Evolutionary conservation across 2,797 vertebrate species (phyloP), one percentile per base, ranked within the genome.

Genomic region (Delichon dasypus): DNA sequence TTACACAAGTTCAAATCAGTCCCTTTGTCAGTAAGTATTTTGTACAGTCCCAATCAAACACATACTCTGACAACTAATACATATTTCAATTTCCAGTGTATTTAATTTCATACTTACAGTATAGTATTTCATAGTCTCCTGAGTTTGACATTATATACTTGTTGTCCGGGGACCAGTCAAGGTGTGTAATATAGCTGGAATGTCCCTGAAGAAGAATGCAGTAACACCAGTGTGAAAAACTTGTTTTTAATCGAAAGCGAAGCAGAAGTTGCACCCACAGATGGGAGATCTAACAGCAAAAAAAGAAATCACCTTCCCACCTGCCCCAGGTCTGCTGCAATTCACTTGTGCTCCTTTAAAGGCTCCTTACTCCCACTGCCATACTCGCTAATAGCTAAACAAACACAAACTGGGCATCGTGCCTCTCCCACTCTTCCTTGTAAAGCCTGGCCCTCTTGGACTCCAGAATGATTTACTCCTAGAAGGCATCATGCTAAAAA

Each of bases 121-220:
- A 99, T 92, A 99, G 97, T 98, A 99, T 99, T 98, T 99, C 99
- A 72, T 99, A 99, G 98, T 99, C 99, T 97, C 99, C 99, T 50
- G 99, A 99, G 98, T 99, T 99, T 97, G 99, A 99, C 99, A 99
- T 99, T 97, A 99, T 99, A 93, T 98, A 98, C 94, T 98, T 99
- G 98, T 99, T 99, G 97, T 99, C 99, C 25, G 99, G 99, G 95
- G 99, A 99, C 99, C 99, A 99, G 98, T 99, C 99, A 96, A 99
- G 98, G 97, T 99, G 99, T 85, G 99, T 99, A 98, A 99, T 99
- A 97, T 99, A 99, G 98, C 99, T 99, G 98, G 99, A 99, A 98
- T 99, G 99, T 97, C 99, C 99, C 99, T 99, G 93, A 93, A 89
- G 75, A 95, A 93, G 58, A 88, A 89, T 55, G 61, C 15, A 95